Percentiles rank a stretch among this genome's conserved stretches.
Evolutionary conservation across 2,888 invertebrate genomes (phyloP).

Genomic region (Strigamia crassipes): DNA sequence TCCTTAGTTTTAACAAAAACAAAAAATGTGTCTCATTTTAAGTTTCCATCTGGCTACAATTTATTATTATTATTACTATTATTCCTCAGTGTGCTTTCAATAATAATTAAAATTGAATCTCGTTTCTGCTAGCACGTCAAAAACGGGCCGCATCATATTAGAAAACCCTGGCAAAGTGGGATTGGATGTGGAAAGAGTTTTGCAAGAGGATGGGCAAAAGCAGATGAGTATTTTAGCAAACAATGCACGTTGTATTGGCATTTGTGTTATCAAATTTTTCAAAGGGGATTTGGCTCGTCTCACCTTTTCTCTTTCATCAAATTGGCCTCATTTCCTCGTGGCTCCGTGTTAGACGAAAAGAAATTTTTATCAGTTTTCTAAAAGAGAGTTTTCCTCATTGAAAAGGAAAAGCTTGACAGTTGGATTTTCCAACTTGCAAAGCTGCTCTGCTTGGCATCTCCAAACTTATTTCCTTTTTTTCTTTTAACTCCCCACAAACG

Average conservation of each 20-base stretch:
- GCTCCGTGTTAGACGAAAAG: not conserved
- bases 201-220: not conserved
- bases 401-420: constrained; percentile 11
- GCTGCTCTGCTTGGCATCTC: not conserved
- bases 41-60: no score
- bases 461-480: not conserved
- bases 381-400: constrained; percentile 1
- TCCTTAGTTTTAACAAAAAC: no score
- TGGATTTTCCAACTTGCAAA: not conserved
- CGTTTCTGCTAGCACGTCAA: no score
- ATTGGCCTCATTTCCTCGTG: constrained; percentile 20
- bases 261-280: constrained; percentile 26
- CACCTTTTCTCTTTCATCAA: constrained; percentile 30
- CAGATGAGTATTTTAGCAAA: constrained; percentile 14
- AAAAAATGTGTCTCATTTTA: no score
- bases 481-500: not conserved
- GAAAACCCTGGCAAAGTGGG: not conserved
- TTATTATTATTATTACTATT: no score
- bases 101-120: no score
- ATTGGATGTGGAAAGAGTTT: no score
- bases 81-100: no score
- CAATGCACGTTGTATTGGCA: constrained; percentile 30
- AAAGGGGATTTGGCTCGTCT: constrained; percentile 18
- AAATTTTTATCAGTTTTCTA: constrained; percentile 26
- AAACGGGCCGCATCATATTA: not conserved